Evolutionary conservation across 2,797 vertebrate genomes (phyloP).

Genomic region (Leptatherina wallacei): DNA sequence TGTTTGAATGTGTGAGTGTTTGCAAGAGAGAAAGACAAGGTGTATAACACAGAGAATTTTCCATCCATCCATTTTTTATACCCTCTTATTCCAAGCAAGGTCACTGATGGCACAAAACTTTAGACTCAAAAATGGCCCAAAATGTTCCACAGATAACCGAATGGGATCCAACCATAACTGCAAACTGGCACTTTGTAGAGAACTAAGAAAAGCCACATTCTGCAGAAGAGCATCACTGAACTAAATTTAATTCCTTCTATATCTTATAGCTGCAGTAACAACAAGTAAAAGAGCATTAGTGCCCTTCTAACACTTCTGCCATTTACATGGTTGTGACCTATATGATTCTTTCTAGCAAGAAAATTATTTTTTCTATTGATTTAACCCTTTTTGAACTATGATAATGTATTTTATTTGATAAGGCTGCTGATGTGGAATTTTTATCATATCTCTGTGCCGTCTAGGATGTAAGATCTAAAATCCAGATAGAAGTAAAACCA

Average conservation of each 20-base stretch:
- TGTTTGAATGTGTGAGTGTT: constrained; percentile 27
- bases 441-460: neutral
- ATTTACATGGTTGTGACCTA: neutral
- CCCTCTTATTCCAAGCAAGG: neutral
- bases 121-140: too few relatives aligned
- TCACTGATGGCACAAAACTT: neutral
- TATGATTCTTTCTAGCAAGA: too few relatives aligned
- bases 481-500: neutral
- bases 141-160: neutral
- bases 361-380: too few relatives aligned
- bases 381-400: too few relatives aligned
- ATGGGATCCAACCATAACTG: neutral
- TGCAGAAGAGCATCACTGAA: neutral
- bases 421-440: neutral
- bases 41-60: constrained; percentile 19
- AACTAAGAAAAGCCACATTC: neutral
- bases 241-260: neutral
- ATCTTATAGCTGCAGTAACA: neutral
- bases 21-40: constrained; percentile 7
- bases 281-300: neutral
- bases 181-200: neutral
- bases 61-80: neutral
- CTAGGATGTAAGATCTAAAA: neutral
- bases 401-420: neutral
- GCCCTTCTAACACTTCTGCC: neutral